A percentile compares a stretch with the other conserved stretches of the same genome.
Conservation (phyloP, 2,113 vertebrate species). For the Triplophysa rosa region DNA sequence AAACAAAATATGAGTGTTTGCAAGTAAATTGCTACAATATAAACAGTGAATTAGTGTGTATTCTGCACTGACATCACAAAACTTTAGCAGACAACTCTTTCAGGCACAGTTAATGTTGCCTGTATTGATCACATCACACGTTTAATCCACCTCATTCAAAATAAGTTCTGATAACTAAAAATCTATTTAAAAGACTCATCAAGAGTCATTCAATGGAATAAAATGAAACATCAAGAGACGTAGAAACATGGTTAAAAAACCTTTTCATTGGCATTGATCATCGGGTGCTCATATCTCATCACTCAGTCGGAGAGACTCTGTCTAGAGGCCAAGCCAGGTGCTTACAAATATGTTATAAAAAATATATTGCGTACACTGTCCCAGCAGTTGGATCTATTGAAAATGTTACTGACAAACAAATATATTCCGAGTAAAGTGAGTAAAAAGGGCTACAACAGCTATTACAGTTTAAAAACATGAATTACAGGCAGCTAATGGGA, state of each 20-base stretch:
- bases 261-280: no score
- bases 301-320: no score
- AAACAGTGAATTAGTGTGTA: background rate
- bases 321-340: constrained; percentile 80
- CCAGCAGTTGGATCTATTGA: constrained; percentile 97
- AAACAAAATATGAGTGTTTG: no score
- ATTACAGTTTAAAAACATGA: constrained; percentile 85
- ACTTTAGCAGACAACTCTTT: background rate
- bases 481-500: constrained; percentile 53
- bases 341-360: constrained; percentile 80
- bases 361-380: constrained; percentile 92
- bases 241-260: background rate
- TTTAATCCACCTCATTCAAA: no score
- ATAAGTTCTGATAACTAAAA: background rate
- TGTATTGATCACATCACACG: no score
- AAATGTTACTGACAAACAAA: constrained; percentile 88
- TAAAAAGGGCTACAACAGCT: constrained; percentile 77
- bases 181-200: background rate
- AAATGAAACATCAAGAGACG: background rate
- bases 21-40: background rate
- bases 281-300: no score
- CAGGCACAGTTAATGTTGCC: background rate
- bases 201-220: no score
- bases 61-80: background rate
- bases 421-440: constrained; percentile 85